phyloP scores from a whole-genome alignment of 2,888 invertebrate species.

The Fragum whitleyi region DNA sequence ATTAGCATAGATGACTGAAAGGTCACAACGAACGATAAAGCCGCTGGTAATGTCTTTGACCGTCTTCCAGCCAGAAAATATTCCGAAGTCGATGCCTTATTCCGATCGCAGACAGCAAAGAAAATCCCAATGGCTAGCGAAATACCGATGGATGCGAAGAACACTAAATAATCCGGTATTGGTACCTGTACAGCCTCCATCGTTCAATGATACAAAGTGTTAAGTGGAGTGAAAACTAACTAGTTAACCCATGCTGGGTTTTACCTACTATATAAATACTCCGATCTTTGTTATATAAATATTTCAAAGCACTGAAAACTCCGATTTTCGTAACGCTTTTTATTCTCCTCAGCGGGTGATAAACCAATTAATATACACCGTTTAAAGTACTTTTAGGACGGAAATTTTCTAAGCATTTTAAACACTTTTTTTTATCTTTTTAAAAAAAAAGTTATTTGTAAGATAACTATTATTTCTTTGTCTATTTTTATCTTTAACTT shows the following conservation, averaged over 20 bases:
- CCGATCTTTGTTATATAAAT: neutral
- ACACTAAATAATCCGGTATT: constrained; percentile 38
- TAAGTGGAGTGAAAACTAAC: neutral
- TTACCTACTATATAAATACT: neutral
- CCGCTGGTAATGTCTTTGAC: constrained; percentile 29
- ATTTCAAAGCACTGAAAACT: too few relatives aligned
- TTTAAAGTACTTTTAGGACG: too few relatives aligned
- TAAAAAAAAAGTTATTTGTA: too few relatives aligned
- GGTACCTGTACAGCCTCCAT: constrained; percentile 8
- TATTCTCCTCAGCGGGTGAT: too few relatives aligned
- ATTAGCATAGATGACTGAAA: constrained; percentile 58
- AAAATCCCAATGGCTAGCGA: constrained; percentile 46
- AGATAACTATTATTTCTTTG: too few relatives aligned
- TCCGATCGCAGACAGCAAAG: constrained; percentile 40
- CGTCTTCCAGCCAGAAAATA: constrained; percentile 45
- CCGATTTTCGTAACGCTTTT: too few relatives aligned
- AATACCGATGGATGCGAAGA: constrained; percentile 23
- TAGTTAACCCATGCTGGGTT: neutral
- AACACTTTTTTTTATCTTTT: too few relatives aligned
- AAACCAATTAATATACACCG: too few relatives aligned
- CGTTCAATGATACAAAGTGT: neutral
- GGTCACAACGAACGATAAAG: constrained; percentile 49
- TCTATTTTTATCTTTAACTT: too few relatives aligned
- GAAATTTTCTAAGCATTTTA: too few relatives aligned
- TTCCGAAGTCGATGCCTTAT: constrained; percentile 13